phyloP scores from a whole-genome alignment of 2,888 invertebrate genomes.

The Amblyteles armatorius region DNA sequence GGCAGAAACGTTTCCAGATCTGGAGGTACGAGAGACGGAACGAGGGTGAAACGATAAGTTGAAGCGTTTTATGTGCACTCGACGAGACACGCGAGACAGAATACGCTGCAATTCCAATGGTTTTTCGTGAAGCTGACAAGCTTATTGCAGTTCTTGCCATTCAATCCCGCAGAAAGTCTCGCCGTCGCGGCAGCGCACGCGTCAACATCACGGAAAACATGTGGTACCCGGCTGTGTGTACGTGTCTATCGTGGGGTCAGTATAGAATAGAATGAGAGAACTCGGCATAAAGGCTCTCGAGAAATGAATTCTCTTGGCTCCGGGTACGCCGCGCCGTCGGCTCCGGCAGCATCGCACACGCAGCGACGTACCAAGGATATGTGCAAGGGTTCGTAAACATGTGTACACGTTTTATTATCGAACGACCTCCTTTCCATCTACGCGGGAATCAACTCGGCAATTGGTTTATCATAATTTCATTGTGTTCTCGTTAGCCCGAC shows the following conservation, averaged over 20 bases:
- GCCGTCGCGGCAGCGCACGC: neutral
- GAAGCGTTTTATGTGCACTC: neutral
- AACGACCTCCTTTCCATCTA: slow-evolving; percentile 81
- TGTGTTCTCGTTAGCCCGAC: slow-evolving; percentile 83
- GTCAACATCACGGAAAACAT: slow-evolving; percentile 18
- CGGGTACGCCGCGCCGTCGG: slow-evolving; percentile 28
- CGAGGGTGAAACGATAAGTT: neutral
- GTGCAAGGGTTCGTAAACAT: neutral
- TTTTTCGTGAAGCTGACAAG: slow-evolving; percentile 17
- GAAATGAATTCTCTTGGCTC: slow-evolving; percentile 82
- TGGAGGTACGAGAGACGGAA: neutral
- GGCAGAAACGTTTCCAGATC: neutral
- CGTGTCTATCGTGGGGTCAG: slow-evolving; percentile 77
- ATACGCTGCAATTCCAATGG: neutral
- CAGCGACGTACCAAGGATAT: neutral
- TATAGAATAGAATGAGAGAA: slow-evolving; percentile 70
- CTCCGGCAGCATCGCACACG: neutral
- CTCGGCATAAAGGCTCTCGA: slow-evolving; percentile 82
- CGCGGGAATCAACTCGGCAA: slow-evolving; percentile 81
- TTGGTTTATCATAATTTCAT: slow-evolving; percentile 84
- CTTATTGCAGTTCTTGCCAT: neutral
- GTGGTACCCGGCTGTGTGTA: neutral
- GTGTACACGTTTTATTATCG: slow-evolving; percentile 82
- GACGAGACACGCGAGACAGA: neutral
- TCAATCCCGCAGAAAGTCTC: slow-evolving; percentile 4